Base-by-base conservation (phyloP, 1,140 invertebrate genomes). In the Brachystomella parvula region DNA sequence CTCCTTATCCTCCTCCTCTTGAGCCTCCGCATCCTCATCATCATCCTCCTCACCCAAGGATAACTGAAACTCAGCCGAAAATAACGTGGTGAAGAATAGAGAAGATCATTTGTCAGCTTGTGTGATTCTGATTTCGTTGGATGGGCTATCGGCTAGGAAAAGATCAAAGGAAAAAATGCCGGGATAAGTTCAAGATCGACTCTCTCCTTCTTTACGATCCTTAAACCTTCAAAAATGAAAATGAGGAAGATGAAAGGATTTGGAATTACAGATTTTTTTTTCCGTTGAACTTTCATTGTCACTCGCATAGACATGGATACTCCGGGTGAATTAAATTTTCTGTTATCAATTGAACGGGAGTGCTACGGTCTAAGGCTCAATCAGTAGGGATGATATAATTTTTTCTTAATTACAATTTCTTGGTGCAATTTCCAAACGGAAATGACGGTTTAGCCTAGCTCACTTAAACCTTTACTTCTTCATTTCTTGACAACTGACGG, bases 161-260 rank as follows among this genome's bases (percentile, higher is more conserved):
- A 53, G 49, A 53, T 53, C 49, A 53, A 53, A 53, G 49, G 49
- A 53, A 26, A 53, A 9, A 53, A 53, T 53, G 12, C 3, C 24
- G 12, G 24, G 24, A 53, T 53, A 53, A 24, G 24, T 15, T 53
- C 19, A 39, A 39, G 35, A 39, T 39, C 35, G 35, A 39, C 35
- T 9, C 35, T 26, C 49, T 53, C 12, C 49, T 53, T 53, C 12
- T 53, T 53, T 39, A 39, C 19, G 19, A 39, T 19, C 35, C 19
- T 39, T 39, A 39, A 6, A 6, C 6, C 6, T 9, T 39, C 6
- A 39, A 39, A 39, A 39, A 39, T 39, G 35, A 39, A 39, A n/a
- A 44, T 44, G 24, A 53, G 49, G 49, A 53, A 53, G 35, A 39
- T 39, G 35, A 39, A 19, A 19, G 35, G 35, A 9, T 39, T 6